Evolutionary conservation across 1,140 invertebrate genomes (phyloP), one percentile per base, ranked within the genome.

Genomic region (Tenebrio molitor): DNA sequence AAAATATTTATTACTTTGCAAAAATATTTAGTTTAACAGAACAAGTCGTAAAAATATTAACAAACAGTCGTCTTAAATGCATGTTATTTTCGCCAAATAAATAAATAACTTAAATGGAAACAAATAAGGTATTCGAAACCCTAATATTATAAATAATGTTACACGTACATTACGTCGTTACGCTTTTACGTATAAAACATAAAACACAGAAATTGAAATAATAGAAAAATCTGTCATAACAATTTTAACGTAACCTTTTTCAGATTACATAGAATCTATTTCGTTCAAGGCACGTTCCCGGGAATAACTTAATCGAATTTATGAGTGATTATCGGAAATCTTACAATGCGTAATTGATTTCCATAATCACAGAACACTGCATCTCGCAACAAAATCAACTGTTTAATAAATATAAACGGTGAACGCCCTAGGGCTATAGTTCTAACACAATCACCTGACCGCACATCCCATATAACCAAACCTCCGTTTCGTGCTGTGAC

Each of bases 301-400:
- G 17, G 10, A 15, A 29, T 17, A 19, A 39, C 19, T n/a, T 84
- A 91, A 75, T 90, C 89, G 76, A 86, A 80, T 79, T 91, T 91
- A 78, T 89, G 87, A 16, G 90, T 89, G 10, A 94, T 90, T 65
- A 97, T 88, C 6, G 95, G 96, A 84, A 98, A 97, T 71, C 93
- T 90, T 21, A 98, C 91, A 46, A 98, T 91, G 65, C 95, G 88
- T 41, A 98, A 87, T 78, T 97, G 92, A 76, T 91, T 92, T n/a
- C 95, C 95, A 82, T 95, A 98, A 81, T 98, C 96, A 84, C 96
- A 98, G 7, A 97, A 91, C 41, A 97, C 90, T 5, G 88, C 91
- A 81, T 95, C 93, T 29, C 90, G 89, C 39, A 95, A 82, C 10
- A 91, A 86, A 62, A 92, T 82, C 79, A 97, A 89, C 83, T 95